A percentile compares a stretch with the other conserved stretches of the same genome.
phyloP scores from a whole-genome alignment of 2,797 vertebrate species.

The Melanotaenia maccullochi region DNA sequence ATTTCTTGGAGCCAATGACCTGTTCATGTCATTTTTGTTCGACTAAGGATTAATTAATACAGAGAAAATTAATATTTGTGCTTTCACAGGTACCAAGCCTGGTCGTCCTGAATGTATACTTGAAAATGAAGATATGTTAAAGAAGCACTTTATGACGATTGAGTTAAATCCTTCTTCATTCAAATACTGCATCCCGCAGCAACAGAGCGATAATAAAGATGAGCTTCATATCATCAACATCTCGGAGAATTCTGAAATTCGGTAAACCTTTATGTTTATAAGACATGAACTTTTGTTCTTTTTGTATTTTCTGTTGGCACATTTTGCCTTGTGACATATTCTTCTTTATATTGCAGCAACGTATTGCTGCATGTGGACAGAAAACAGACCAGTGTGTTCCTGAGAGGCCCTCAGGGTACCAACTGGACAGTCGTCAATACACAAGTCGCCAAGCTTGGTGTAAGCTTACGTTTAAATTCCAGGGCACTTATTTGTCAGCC shows the following conservation, averaged over 20 bases:
- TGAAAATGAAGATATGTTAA: slow-evolving; percentile 52
- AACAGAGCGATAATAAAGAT: background rate
- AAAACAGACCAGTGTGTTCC: slow-evolving; percentile 48
- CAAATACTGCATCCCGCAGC: slow-evolving; percentile 64
- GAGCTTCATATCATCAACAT: slow-evolving; percentile 83
- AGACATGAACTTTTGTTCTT: background rate
- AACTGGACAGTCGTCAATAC: slow-evolving; percentile 69
- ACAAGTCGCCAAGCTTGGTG: slow-evolving; percentile 20
- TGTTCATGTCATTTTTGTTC: background rate
- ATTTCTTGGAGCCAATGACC: background rate
- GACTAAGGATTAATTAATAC: background rate
- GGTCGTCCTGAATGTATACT: slow-evolving; percentile 58
- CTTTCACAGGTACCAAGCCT: slow-evolving; percentile 67
- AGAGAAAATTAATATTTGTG: slow-evolving; percentile 13
- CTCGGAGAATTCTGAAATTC: slow-evolving; percentile 55
- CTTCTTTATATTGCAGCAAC: slow-evolving; percentile 66
- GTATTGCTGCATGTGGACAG: slow-evolving; percentile 59
- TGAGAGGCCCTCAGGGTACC: slow-evolving; percentile 80
- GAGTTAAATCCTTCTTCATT: fast-evolving
- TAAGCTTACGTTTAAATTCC: slow-evolving; percentile 58
- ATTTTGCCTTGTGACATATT: background rate
- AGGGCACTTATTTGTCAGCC: no score
- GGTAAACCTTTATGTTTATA: slow-evolving; percentile 65
- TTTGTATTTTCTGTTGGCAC: background rate
- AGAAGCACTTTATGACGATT: slow-evolving; percentile 65